phyloP scores from a whole-genome alignment of 2,113 vertebrate genomes.

The Gulo gulo region DNA sequence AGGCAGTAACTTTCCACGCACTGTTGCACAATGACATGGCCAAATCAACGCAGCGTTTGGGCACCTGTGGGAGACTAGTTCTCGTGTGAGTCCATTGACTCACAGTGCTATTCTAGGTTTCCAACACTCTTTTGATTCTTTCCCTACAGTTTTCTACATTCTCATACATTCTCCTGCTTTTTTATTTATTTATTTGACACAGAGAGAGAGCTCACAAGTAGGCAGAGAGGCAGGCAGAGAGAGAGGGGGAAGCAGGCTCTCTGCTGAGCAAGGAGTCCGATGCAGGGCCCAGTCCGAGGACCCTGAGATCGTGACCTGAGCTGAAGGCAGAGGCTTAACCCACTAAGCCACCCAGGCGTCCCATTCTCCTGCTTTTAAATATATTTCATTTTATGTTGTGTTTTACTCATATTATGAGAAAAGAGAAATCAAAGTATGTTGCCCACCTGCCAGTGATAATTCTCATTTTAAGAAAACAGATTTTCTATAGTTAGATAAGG shows the following conservation, averaged over 20 bases:
- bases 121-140: background rate
- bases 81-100: background rate
- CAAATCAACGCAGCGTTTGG: no score
- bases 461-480: background rate
- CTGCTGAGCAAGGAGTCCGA: no score
- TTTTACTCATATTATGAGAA: background rate
- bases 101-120: background rate
- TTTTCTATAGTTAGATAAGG: background rate
- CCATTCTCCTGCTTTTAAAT: background rate
- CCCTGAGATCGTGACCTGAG: no score
- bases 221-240: no score
- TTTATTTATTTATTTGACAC: no score
- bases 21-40: rapidly evolving
- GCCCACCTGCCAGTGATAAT: background rate
- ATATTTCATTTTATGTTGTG: background rate
- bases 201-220: no score
- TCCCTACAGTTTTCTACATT: background rate
- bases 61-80: no score
- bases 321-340: no score
- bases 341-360: no score
- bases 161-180: background rate
- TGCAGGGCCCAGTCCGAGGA: no score
- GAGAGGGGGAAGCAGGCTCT: no score
- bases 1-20: background rate
- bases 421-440: background rate